These are phyloP conservation scores for Acanthosepion pharaonis DNA, from an alignment of 2,888 invertebrate species.

Conservation along the genomic window DNA sequence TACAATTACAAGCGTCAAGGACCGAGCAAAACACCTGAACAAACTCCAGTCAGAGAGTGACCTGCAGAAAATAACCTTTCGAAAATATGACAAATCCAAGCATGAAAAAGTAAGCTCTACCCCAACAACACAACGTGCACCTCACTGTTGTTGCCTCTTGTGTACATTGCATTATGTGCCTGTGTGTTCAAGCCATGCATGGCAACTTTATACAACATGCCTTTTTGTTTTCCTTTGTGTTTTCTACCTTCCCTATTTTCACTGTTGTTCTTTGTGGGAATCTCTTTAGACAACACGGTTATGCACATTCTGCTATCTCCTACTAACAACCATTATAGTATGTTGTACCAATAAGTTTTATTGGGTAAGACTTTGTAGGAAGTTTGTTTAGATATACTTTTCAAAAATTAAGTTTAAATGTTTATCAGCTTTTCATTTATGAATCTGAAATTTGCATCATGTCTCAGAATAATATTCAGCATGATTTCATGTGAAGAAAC, in stretches of 20 bases:
- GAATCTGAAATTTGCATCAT: not conserved
- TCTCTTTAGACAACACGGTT: not conserved
- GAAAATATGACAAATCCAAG: slow-evolving; percentile 41
- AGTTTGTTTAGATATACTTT: not conserved
- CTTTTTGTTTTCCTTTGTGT: not conserved
- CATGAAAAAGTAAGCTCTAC: slow-evolving; percentile 42
- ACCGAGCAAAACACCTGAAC: slow-evolving; percentile 93
- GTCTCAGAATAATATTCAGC: not conserved
- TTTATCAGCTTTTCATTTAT: too few relatives aligned
- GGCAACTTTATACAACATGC: not conserved
- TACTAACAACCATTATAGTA: not conserved
- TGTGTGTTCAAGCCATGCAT: slow-evolving; percentile 6
- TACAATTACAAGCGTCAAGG: slow-evolving; percentile 86
- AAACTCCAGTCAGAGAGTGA: slow-evolving; percentile 87
- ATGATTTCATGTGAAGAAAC: not conserved
- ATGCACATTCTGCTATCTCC: not conserved
- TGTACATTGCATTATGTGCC: not conserved
- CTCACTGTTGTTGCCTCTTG: not conserved
- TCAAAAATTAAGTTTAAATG: not conserved
- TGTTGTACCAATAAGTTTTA: not conserved
- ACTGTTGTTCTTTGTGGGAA: not conserved
- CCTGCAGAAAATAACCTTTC: slow-evolving; percentile 60
- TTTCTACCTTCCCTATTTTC: not conserved
- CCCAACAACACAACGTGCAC: not conserved
- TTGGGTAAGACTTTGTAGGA: not conserved